Evolutionary conservation across 2,888 invertebrate species (phyloP).

Genomic region (Rhingia campestris): DNA sequence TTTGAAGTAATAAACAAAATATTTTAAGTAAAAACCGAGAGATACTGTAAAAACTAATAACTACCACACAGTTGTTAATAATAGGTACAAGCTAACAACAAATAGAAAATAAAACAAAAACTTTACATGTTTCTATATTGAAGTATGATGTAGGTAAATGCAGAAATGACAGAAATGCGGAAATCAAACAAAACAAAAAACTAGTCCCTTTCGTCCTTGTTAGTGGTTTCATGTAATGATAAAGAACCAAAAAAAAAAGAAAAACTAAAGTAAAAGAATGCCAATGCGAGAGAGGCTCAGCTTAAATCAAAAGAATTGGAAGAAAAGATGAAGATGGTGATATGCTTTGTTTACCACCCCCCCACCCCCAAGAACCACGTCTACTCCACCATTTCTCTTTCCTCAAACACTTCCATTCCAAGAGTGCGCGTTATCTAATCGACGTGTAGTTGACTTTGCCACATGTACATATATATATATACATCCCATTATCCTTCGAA

Average conservation of each 20-base stretch:
- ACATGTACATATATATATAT: slow-evolving; percentile 15
- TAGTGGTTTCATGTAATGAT: neutral
- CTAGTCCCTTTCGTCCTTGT: slow-evolving; percentile 28
- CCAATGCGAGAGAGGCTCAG: slow-evolving; percentile 17
- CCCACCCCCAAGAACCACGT: neutral
- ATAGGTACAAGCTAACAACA: neutral
- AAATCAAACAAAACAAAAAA: slow-evolving; percentile 1
- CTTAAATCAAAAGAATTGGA: slow-evolving; percentile 13
- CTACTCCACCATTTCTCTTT: neutral
- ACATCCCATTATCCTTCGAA: slow-evolving; percentile 38
- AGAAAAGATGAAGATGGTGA: slow-evolving; percentile 35
- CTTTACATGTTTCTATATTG: neutral
- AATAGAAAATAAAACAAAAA: slow-evolving; percentile 4
- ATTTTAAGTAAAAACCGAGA: neutral
- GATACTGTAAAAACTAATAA: neutral
- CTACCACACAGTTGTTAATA: neutral
- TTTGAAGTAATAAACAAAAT: slow-evolving; percentile 15
- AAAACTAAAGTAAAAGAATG: slow-evolving; percentile 9
- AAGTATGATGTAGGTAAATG: neutral
- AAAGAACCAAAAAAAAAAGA: slow-evolving; percentile 2
- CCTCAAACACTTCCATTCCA: neutral
- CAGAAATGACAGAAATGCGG: slow-evolving; percentile 13
- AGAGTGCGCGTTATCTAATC: slow-evolving; percentile 19
- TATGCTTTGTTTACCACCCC: slow-evolving; percentile 30
- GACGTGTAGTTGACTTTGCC: slow-evolving; percentile 34